A percentile compares a stretch with the other conserved stretches of the same genome.
These are phyloP conservation scores for Sebastes miniatus DNA, from an alignment of 2,797 vertebrate genomes.

Conservation along the genomic window DNA sequence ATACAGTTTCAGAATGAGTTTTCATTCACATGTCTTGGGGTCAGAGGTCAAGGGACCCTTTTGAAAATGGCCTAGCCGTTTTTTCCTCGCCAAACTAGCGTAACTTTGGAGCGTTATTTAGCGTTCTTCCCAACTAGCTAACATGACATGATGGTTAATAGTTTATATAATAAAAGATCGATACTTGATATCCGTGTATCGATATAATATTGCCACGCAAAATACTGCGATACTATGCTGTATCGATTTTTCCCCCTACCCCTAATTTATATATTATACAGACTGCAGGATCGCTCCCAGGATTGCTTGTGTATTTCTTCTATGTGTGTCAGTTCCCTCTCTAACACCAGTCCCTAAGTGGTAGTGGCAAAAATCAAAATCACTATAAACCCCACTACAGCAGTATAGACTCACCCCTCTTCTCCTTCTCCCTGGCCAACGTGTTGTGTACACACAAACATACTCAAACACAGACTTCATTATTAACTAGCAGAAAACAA, in stretches of 20 bases:
- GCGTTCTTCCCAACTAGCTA: fast-evolving
- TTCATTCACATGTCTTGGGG: too few species aligned
- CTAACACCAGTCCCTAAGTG: neutral
- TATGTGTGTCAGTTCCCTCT: neutral
- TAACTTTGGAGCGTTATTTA: too few species aligned
- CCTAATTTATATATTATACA: neutral
- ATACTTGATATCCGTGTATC: too few species aligned
- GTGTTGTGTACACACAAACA: constrained; percentile 13
- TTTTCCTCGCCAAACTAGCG: too few species aligned
- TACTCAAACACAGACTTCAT: constrained; percentile 24
- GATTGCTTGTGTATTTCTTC: neutral
- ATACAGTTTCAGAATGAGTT: too few species aligned
- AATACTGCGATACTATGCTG: too few species aligned
- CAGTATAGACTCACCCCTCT: neutral
- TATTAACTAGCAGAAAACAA: constrained; percentile 36
- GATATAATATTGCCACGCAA: too few species aligned
- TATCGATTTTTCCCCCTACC: neutral
- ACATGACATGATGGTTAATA: too few species aligned
- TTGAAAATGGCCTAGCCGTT: too few species aligned
- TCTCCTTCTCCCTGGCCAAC: constrained; percentile 6
- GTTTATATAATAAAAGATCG: too few species aligned
- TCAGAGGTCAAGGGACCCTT: too few species aligned
- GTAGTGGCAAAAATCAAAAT: constrained; percentile 14
- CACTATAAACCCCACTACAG: constrained; percentile 6
- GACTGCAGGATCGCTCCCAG: neutral